Base-by-base conservation (phyloP, 92 coral and sea anemone genomes). In the Phenganax subtilis region DNA sequence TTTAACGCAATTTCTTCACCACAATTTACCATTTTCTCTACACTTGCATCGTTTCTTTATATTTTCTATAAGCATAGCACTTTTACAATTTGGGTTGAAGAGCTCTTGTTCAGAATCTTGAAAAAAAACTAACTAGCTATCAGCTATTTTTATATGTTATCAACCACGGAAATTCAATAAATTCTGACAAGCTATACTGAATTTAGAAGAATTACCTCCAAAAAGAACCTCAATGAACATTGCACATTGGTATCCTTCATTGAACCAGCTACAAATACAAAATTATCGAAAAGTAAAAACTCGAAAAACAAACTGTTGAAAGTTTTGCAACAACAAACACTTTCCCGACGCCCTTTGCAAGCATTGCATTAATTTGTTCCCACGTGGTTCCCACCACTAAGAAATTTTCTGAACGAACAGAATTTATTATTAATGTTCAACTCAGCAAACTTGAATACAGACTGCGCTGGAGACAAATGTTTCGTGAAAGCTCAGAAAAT, bases 81-180 rank as follows among this genome's bases (percentile, higher is more conserved):
- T 79, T 64, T 79, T 79, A 65, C 83, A 79, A 12, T 79, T 65
- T 79, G 83, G 83, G 56, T 79, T 79, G 69, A 79, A 79, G 37
- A 79, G 68, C 69, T 79, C 60, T 15, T 79, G 72, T 79, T 65
- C 73, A 1, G 83, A 63, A 79, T 79, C 83, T 79, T 37, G 20
- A 62, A 62, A 31, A n/a, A 16, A 15, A 12, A 47, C 2, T 8
- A 44, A 20, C 25, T 30, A 47, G 10, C 7, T 44, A 54, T 7
- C 2, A 9, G 9, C 17, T 17, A 54, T 0, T 71, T 55, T n/a
- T 47, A 37, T 6, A 3, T 51, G 28, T 0, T 68, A 12, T 29
- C 52, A 7, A 12, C 30, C 55, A 71, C 31, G 51, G 31, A 68
- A 73, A 10, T 7, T n/a, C 60, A 20, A 75, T 9, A 11, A 55